Conservation (phyloP, 2,113 vertebrate genomes). For the Pyxicephalus adspersus region DNA sequence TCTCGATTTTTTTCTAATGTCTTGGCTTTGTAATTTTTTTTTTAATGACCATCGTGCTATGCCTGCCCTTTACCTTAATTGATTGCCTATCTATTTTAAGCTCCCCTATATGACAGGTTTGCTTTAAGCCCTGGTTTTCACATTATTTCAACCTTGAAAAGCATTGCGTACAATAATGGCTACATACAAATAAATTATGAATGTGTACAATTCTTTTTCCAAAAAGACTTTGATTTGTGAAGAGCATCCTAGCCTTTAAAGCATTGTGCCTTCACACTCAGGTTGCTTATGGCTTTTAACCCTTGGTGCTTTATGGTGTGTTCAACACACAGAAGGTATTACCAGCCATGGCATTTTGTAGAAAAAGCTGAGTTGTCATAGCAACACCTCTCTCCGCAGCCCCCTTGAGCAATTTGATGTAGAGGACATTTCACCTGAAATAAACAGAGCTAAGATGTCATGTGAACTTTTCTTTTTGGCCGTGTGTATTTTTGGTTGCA, state of each 20-base stretch:
- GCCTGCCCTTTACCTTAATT: too few species aligned
- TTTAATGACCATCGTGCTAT: too few species aligned
- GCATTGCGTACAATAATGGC: slow-evolving; percentile 8
- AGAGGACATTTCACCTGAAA: slow-evolving; percentile 50
- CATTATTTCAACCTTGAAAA: slow-evolving; percentile 23
- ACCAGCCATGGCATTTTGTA: slow-evolving; percentile 1
- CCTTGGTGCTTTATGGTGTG: not conserved
- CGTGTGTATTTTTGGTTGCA: slow-evolving; percentile 17
- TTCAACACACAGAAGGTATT: slow-evolving; percentile 2
- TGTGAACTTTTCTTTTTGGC: slow-evolving; percentile 53
- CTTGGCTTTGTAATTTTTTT: too few species aligned
- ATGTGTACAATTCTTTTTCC: slow-evolving; percentile 7
- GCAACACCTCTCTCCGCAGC: slow-evolving; percentile 12
- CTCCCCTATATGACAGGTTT: too few species aligned
- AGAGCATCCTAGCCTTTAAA: not conserved
- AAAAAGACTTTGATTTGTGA: not conserved
- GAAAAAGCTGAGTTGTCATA: slow-evolving; percentile 28
- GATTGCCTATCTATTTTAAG: too few species aligned
- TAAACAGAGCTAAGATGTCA: slow-evolving; percentile 50
- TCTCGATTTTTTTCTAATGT: too few species aligned
- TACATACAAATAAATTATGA: slow-evolving; percentile 27
- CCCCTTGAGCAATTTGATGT: slow-evolving; percentile 32
- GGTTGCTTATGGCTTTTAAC: slow-evolving; percentile 35
- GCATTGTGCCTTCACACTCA: not conserved
- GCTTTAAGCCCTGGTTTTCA: slow-evolving; percentile 10